Evolutionary conservation across 53 echinoderm and acorn worm genomes (phyloP).

Genomic region (Echinometra lucunter): DNA sequence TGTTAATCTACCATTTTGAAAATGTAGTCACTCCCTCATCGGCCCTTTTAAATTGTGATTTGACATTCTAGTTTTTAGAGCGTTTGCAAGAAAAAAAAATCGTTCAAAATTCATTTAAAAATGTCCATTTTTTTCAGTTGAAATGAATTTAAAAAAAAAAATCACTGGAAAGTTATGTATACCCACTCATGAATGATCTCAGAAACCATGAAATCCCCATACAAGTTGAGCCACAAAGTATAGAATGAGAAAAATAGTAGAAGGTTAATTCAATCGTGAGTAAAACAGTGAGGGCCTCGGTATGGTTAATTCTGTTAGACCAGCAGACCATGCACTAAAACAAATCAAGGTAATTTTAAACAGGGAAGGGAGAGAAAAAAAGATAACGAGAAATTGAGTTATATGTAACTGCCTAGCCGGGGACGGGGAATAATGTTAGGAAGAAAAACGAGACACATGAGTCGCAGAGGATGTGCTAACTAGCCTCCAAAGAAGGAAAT

Average conservation of each 20-base stretch:
- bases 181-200: background rate
- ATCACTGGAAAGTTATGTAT: background rate
- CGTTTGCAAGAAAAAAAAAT: background rate
- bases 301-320: slow-evolving; percentile 20
- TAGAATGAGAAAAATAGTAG: background rate
- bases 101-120: background rate
- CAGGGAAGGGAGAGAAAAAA: background rate
- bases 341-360: slow-evolving; percentile 13
- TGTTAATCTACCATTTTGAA: no score
- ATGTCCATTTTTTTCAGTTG: no score
- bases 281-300: slow-evolving; percentile 7
- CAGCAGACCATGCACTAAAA: background rate
- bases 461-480: slow-evolving; percentile 51
- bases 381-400: slow-evolving; percentile 34
- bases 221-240: background rate
- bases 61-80: no score
- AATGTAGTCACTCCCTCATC: no score
- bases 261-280: slow-evolving; percentile 8
- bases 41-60: no score
- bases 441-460: slow-evolving; percentile 31
- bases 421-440: background rate
- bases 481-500: slow-evolving; percentile 56
- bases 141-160: no score
- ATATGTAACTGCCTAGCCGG: slow-evolving; percentile 19
- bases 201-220: background rate